phyloP scores from a whole-genome alignment of 2,797 vertebrate species.

The Coregonus ussuriensis region DNA sequence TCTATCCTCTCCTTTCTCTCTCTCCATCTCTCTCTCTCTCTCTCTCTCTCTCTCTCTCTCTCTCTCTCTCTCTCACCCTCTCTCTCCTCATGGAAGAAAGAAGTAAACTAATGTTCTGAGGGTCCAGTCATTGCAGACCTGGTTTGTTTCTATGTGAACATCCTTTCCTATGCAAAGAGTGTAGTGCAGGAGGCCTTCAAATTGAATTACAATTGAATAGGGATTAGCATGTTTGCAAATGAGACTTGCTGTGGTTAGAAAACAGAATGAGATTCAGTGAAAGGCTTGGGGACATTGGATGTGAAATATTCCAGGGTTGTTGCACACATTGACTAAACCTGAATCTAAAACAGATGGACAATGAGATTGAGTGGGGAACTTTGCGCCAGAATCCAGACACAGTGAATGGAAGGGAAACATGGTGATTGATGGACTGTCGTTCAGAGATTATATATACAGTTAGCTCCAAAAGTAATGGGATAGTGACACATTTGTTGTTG shows the following conservation, averaged over 20 bases:
- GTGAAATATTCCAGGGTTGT: conserved; percentile 27
- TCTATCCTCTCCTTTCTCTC: background rate
- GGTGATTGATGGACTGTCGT: too few relatives aligned
- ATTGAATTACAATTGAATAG: conserved; percentile 51
- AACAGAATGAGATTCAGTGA: conserved; percentile 34
- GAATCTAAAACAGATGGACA: background rate
- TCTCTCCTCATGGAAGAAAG: background rate
- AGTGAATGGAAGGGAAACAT: too few relatives aligned
- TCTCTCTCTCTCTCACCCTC: too few relatives aligned
- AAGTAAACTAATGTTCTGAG: background rate
- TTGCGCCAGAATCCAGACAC: background rate
- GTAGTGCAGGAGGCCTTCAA: conserved; percentile 38
- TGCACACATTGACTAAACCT: conserved; percentile 18
- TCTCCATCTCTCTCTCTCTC: background rate
- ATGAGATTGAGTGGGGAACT: background rate
- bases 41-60: background rate
- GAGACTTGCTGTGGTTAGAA: conserved; percentile 28
- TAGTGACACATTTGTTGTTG: too few relatives aligned
- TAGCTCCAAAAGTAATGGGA: too few relatives aligned
- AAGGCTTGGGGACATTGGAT: conserved; percentile 36
- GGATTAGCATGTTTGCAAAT: conserved; percentile 44
- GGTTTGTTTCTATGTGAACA: conserved; percentile 10
- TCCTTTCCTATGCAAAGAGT: conserved; percentile 32
- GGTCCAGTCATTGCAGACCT: background rate
- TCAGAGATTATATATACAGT: background rate